Evolutionary conservation across 2,888 invertebrate species (phyloP).

Genomic region (Loripinus fragilis): DNA sequence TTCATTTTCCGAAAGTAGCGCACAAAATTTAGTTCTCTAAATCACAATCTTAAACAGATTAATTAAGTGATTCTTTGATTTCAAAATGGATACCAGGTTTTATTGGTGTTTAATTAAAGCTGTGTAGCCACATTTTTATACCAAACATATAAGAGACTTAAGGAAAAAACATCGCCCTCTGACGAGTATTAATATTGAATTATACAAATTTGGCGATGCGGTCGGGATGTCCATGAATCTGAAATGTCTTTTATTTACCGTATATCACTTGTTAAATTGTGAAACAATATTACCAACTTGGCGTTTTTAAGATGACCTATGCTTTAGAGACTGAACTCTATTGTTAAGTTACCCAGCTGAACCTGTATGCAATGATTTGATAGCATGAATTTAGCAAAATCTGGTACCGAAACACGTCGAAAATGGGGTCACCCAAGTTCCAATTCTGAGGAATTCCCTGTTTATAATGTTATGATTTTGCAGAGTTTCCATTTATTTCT

Average conservation of each 20-base stretch:
- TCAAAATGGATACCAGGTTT: neutral
- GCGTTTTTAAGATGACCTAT: neutral
- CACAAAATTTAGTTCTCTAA: conserved; percentile 24
- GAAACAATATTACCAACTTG: neutral
- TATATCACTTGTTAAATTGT: conserved; percentile 57
- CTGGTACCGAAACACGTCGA: conserved; percentile 4
- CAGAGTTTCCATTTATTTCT: neutral
- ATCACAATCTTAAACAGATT: neutral
- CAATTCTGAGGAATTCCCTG: conserved; percentile 47
- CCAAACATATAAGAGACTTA: neutral
- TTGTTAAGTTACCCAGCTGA: conserved; percentile 11
- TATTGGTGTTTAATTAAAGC: neutral
- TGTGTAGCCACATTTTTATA: neutral
- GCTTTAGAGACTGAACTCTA: conserved; percentile 9
- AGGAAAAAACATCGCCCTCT: neutral
- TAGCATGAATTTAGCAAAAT: neutral
- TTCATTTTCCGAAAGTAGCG: conserved; percentile 36
- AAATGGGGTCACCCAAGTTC: conserved; percentile 53
- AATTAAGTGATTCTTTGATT: neutral
- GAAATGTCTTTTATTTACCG: conserved; percentile 70
- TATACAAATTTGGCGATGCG: conserved; percentile 61
- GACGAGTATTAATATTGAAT: conserved; percentile 54
- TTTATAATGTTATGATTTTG: conserved; percentile 29
- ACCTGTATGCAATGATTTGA: neutral
- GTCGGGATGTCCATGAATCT: conserved; percentile 60